Base-by-base conservation (phyloP, 2,113 vertebrate species). In the Aix galericulata region DNA sequence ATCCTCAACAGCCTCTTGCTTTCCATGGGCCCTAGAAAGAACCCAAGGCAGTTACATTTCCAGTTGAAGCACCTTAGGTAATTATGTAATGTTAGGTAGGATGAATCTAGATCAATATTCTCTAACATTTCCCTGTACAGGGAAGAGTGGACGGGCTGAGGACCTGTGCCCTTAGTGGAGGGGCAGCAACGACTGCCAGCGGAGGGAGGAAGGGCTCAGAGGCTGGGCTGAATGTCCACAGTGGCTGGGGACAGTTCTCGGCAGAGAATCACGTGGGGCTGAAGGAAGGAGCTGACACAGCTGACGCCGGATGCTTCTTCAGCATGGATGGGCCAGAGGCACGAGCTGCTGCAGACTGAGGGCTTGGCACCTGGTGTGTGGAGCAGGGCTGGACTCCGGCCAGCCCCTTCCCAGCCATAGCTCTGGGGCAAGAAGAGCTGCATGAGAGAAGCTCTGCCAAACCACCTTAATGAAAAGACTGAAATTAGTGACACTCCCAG, bases 401-500 rank as follows among this genome's bases (percentile, higher is more conserved):
- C 77, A 73, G 17, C 27, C 20, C 22, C 42, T 66, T 58, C 58
- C 62, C 58, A 76, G 7, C 26, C 82, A 29, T 14, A 78, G 88
- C 36, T 84, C 58, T 52, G 29, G 73, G 75, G 87, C 42, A 91
- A 52, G 64, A 87, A 89, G 17, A 74, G 59, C 74, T 78, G n/a
- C 12, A 29, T 0, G 1, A 25, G 71, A 67, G 91, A 89, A 77
- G 27, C 73, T 86, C 46, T 96, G 89, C 58, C 72, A 93, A 92
- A 60, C 44, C 68, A 95, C 92, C 95, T 94, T 91, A 92, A 66
- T 73, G 92, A 91, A 85, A 96, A 89, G 89, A 64, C 72, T 77
- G 86, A 94, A 94, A 96, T 93, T 75, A 86, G 53, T 53, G 89
- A 82, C 81, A 80, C 92, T 97, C 94, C 87, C 96, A 97, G 94